Conservation (phyloP, 2,113 vertebrate genomes). For the Strix uralensis region DNA sequence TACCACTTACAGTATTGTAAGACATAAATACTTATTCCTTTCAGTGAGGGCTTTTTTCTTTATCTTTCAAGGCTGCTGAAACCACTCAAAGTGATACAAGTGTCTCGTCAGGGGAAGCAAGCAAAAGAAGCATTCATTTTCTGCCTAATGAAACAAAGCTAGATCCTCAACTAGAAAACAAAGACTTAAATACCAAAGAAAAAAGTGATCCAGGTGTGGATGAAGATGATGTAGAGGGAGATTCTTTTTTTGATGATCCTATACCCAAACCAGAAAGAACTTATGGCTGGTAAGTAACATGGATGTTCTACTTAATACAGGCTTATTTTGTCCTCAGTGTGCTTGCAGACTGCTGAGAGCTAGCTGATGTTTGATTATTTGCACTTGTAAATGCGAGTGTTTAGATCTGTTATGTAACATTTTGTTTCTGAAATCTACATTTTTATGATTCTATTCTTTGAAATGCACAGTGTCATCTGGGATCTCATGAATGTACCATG, state of each 20-base stretch:
- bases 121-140: constrained; percentile 63
- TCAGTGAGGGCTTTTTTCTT: background rate
- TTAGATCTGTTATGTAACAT: background rate
- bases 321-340: background rate
- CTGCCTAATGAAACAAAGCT: constrained; percentile 49
- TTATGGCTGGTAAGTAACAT: constrained; percentile 80
- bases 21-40: background rate
- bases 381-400: background rate
- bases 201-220: constrained; percentile 55
- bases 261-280: constrained; percentile 87
- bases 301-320: background rate
- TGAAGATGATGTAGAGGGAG: constrained; percentile 80
- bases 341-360: background rate
- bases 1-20: background rate
- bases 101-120: constrained; percentile 63
- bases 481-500: background rate
- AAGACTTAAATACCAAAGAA: constrained; percentile 43
- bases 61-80: constrained; percentile 64
- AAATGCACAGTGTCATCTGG: background rate
- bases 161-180: constrained; percentile 45
- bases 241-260: constrained; percentile 96
- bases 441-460: background rate
- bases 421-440: background rate
- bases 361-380: background rate
- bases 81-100: constrained; percentile 65